Percentiles rank a stretch among this genome's conserved stretches.
Evolutionary conservation across 2,113 vertebrate species (phyloP).

Genomic region (Saguinus midas): DNA sequence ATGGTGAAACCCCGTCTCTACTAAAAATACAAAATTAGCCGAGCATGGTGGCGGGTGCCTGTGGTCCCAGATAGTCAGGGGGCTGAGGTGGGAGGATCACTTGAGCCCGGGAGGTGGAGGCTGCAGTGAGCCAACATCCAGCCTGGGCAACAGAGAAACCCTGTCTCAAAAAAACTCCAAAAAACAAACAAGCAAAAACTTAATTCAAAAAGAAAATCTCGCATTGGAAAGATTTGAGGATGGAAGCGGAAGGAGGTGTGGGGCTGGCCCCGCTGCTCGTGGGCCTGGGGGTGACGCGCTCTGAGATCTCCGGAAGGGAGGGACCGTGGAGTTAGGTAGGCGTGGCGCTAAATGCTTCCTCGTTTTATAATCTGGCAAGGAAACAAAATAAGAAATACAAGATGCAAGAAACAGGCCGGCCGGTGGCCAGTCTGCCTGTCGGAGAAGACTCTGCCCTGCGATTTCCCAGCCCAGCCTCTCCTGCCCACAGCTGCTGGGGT

Average conservation of each 20-base stretch:
- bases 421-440: background rate
- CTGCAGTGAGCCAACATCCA: too few relatives aligned
- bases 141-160: too few relatives aligned
- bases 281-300: too few relatives aligned
- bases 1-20: too few relatives aligned
- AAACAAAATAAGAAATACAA: background rate
- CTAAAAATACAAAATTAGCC: too few relatives aligned
- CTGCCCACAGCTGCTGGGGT: background rate
- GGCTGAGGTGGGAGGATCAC: background rate
- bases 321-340: background rate
- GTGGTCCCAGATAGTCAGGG: too few relatives aligned
- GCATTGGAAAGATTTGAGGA: background rate
- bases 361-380: background rate
- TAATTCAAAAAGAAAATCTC: background rate
- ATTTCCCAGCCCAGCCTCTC: background rate
- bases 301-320: too few relatives aligned
- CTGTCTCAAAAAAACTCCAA: too few relatives aligned
- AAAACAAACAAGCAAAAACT: too few relatives aligned
- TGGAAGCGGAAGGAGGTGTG: background rate
- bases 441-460: too few relatives aligned
- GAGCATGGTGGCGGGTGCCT: rapidly evolving
- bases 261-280: background rate
- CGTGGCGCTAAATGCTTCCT: background rate
- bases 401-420: background rate
- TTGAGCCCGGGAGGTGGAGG: too few relatives aligned